Base-by-base conservation (phyloP, 2,888 invertebrate genomes). In the Galerucella calmariensis region DNA sequence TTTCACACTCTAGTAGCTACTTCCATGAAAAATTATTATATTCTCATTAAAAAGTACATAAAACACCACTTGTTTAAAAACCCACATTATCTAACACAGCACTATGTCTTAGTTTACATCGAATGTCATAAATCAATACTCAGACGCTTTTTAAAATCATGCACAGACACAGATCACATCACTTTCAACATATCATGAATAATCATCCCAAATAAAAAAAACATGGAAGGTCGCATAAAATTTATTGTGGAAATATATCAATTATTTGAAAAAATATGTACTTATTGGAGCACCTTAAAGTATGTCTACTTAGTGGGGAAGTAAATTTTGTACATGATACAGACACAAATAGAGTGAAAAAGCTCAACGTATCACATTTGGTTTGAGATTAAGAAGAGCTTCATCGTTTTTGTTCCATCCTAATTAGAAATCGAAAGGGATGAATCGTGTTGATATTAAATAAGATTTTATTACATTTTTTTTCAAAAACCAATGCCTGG, bases 101-200 rank as follows among this genome's bases (percentile, higher is more conserved):
- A 44, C 24, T 20, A 56, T 56, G 51, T n/a, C 51, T 20, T 16
- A 20, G 6, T 65, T 12, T n/a, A 56, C 20, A 16, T 9, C 12
- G 48, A 12, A 48, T 48, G 48, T 48, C 14, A 48, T 14, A 48
- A 46, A 53, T n/a, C 9, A 53, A 9, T 53, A 5, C 5, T 56
- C 20, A 56, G 56, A 16, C 44, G 14, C 11, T 20, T 65, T 65
- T 1, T 48, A 10, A 63, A 35, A 48, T 67, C 72, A 67, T 61
- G 48, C 72, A 72, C 69, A 51, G 51, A 68, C 56, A 53, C 74
- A 70, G 61, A 65, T 53, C 70, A 74, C 6, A 56, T 56, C 56
- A 56, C 56, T 56, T 56, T 56, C 10, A n/a, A 16, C 53, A 16
- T 10, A 56, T 16, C 16, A 20, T 51, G 2, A 20, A 56, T 56